Evolutionary conservation across 1,140 invertebrate species (phyloP), one percentile per base, ranked within the genome.

Genomic region (Ruditapes philippinarum): DNA sequence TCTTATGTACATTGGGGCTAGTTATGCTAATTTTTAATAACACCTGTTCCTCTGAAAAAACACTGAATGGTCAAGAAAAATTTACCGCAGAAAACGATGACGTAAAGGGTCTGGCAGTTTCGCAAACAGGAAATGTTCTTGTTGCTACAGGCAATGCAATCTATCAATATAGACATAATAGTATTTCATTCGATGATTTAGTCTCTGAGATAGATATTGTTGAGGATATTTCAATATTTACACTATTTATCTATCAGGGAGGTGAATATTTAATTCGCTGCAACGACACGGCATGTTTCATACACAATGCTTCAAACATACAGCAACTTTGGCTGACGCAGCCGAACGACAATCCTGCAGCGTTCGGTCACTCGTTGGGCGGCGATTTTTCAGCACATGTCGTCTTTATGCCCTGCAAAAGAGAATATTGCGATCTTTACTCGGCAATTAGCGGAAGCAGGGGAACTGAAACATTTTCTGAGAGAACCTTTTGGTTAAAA

Each of bases 131-230:
- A 70, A 40, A 25, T 25, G n/a, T 38, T 5, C 19, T 28, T 70
- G 65, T 40, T 38, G 65, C 65, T 12, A 22, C 11, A 5, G 28
- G 65, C 22, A 22, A 36, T 14, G 5, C 0, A 22, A 70, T 70
- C 19, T 70, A 38, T 5, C 65, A 70, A 22, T 70, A 38, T 38
- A 31, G 38, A 28, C 36, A 70, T 40, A 38, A 36, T 22, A 70
- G 65, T 70, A 40, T 70, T 70, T 70, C 65, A n/a, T 25, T 36
- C 22, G 33, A 36, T 38, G 36, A 40, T 38, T 70, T 70, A 70
- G 3, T 3, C 22, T 36, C 36, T 19, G 14, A 70, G 38, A 14
- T 38, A 38, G 65, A 70, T 17, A n/a, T 70, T 7, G 1, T 19
- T 19, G 36, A 17, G 7, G 28, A 70, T 14, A 70, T 28, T 19